Evolutionary conservation across 1,140 invertebrate species (phyloP), one percentile per base, ranked within the genome.

Genomic region (Laupala kohalensis): DNA sequence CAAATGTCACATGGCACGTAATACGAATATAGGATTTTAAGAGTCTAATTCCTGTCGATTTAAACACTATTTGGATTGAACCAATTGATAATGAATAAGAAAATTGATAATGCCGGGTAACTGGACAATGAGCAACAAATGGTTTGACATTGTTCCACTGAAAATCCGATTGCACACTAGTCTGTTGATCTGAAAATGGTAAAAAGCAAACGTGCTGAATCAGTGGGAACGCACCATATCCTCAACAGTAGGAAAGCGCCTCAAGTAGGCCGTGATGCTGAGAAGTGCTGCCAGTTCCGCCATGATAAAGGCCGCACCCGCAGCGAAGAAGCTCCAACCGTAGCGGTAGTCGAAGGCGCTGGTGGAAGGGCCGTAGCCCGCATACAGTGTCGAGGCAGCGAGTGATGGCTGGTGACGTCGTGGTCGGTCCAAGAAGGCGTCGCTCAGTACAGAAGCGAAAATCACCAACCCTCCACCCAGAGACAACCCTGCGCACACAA

Each of bases 291-390:
- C 85, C 68, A 89, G 77, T 79, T 90, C 87, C 9, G 87, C 84
- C 75, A 88, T 81, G 72, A 90, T 85, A 73, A 90, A 83, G 63
- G 87, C 86, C 62, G 85, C 80, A 27, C 87, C 86, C 5, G 88
- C 88, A 15, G 87, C 83, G 75, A 89, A 85, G 77, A 90, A 89
- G 71, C 87, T 89, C 87, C 88, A 90, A 65, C 89, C 89, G 77
- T 90, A 91, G 25, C 83, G 82, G 79, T 88, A 88, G 73, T 85
- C 83, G 74, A 84, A 86, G 69, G 81, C 72, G 29, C 76, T 77
- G 23, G 74, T 62, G 73, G 66, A 70, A 69, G 70, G 27, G 28
- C 27, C 25, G 26, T 66, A 25, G 72, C 71, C 25, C 37, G 15
- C 12, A 19, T 63, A 65, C 6, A 64, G 12, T 13, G 63, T 25